Percentiles rank a stretch among this genome's conserved stretches.
These are phyloP conservation scores for Erinaceus europaeus DNA, from an alignment of 2,113 vertebrate species.

Conservation along the genomic window DNA sequence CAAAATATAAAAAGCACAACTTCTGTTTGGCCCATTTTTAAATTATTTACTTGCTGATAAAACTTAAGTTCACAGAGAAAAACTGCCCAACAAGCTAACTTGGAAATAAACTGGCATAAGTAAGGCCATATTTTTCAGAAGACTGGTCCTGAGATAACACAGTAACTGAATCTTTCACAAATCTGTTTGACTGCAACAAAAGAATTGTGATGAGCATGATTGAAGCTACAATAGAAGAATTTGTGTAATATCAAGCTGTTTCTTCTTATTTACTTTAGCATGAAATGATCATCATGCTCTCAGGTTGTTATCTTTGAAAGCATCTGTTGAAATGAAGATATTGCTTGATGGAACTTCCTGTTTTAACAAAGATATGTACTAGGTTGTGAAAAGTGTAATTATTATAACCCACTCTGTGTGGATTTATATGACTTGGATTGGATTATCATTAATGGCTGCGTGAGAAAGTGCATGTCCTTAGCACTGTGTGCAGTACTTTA, in stretches of 20 bases:
- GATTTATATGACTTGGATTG: not conserved
- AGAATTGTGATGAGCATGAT: conserved; percentile 51
- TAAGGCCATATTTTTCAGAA: conserved; percentile 61
- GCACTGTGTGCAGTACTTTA: not conserved
- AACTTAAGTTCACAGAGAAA: not conserved
- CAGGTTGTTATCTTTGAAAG: conserved; percentile 71
- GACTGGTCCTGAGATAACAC: conserved; percentile 69
- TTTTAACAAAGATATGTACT: conserved; percentile 59
- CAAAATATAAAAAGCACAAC: not conserved
- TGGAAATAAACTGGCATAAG: conserved; percentile 50
- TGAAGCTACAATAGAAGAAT: conserved; percentile 71
- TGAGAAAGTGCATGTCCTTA: not conserved
- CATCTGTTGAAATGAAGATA: conserved; percentile 45
- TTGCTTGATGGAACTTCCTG: conserved; percentile 59
- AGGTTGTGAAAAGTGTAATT: conserved; percentile 51
- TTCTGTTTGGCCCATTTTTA: not conserved
- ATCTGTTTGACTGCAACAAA: conserved; percentile 71
- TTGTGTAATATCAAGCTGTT: conserved; percentile 70
- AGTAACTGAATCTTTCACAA: conserved; percentile 66
- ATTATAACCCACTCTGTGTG: conserved; percentile 21
- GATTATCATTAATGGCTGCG: not conserved
- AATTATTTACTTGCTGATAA: not conserved
- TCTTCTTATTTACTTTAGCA: conserved; percentile 64
- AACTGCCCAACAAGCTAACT: conserved; percentile 14
- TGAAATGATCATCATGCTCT: conserved; percentile 55